Percentiles rank a stretch among this genome's conserved stretches.
These are phyloP conservation scores for Orchesella cincta DNA, from an alignment of 1,140 invertebrate species.

Conservation along the genomic window DNA sequence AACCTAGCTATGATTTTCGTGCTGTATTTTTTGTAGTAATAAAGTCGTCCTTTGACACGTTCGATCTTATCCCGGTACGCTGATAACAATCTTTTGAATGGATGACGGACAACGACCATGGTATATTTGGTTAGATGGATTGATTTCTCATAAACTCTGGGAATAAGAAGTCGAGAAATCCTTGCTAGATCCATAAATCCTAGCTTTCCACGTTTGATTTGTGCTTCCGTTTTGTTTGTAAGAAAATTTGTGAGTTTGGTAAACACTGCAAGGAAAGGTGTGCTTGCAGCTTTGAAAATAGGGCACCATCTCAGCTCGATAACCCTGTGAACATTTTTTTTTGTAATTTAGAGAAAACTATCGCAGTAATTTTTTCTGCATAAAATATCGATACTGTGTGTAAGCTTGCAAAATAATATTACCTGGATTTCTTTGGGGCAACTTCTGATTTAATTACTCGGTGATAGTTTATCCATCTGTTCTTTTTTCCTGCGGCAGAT, in stretches of 20 bases:
- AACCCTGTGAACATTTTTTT: no score
- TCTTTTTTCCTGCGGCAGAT: not conserved
- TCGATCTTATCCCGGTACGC: conserved; percentile 61
- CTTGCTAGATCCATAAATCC: conserved; percentile 43
- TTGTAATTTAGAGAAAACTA: no score
- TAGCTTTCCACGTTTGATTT: conserved; percentile 39
- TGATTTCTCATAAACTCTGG: not conserved
- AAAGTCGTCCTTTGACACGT: conserved; percentile 50
- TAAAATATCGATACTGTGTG: no score
- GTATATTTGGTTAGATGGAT: conserved; percentile 46
- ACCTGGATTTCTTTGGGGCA: no score
- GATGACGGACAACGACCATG: conserved; percentile 60
- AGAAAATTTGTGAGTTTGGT: conserved; percentile 32
- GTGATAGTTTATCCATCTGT: conserved; percentile 9
- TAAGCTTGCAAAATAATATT: no score
- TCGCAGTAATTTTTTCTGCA: no score
- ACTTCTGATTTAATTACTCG: not conserved
- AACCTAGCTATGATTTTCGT: conserved; percentile 34
- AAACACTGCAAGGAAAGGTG: conserved; percentile 72
- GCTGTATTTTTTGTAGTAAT: conserved; percentile 37
- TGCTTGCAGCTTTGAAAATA: conserved; percentile 81
- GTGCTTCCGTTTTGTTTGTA: conserved; percentile 38
- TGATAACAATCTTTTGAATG: conserved; percentile 61
- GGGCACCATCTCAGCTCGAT: conserved; percentile 64
- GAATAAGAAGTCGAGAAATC: conserved; percentile 37